phyloP scores from a whole-genome alignment of 2,797 vertebrate genomes.

The Anguilla anguilla region DNA sequence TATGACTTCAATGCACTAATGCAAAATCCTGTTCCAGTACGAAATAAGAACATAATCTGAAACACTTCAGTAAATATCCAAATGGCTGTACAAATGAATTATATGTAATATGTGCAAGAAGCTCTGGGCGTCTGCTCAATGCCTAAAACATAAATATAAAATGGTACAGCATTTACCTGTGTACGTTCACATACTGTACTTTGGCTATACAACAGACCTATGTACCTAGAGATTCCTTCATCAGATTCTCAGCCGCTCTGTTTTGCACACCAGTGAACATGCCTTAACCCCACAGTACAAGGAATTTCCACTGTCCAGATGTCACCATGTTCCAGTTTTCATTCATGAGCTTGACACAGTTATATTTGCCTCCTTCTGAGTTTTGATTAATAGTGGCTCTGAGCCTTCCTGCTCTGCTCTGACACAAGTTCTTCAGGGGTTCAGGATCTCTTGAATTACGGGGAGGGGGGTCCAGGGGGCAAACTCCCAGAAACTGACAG shows the following conservation, averaged over 20 bases:
- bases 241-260: too few species aligned
- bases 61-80: too few species aligned
- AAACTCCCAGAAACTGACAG: constrained; percentile 1
- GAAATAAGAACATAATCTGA: too few species aligned
- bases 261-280: too few species aligned
- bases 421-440: constrained; percentile 8
- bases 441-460: constrained; percentile 12
- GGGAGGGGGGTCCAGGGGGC: not conserved
- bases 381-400: not conserved
- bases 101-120: too few species aligned
- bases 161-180: not conserved
- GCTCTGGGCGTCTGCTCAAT: too few species aligned
- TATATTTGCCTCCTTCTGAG: not conserved
- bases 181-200: too few species aligned
- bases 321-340: not conserved
- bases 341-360: not conserved
- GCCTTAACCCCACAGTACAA: not conserved
- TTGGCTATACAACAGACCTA: not conserved
- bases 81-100: too few species aligned
- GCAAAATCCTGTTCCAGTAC: too few species aligned
- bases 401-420: not conserved
- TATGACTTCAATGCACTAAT: too few species aligned
- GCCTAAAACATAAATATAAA: not conserved
- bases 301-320: not conserved
- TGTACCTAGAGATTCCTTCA: too few species aligned